Conservation (phyloP, 1,140 invertebrate species). For the Zaprionus camerounensis region DNA sequence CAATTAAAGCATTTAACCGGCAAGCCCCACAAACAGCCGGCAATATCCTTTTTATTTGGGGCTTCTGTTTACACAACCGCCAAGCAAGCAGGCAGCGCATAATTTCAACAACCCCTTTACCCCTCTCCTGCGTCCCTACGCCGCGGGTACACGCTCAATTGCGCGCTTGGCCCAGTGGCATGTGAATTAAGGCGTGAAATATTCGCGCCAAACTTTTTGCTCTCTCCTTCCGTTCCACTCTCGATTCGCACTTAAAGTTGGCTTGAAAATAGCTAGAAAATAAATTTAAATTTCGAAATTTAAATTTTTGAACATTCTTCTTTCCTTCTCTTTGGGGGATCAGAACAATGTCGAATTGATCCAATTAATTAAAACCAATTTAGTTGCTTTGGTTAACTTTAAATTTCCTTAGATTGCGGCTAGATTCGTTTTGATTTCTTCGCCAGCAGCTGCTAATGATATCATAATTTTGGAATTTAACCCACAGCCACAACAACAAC, state of each 20-base stretch:
- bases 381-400: not conserved
- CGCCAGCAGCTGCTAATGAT: conserved; percentile 19
- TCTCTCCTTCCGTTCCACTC: too few species aligned
- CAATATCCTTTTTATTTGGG: conserved; percentile 57
- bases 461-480: conserved; percentile 28
- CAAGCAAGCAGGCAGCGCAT: conserved; percentile 43
- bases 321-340: too few species aligned
- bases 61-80: conserved; percentile 62
- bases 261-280: conserved; percentile 1
- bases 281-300: not conserved
- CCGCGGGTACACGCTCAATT: conserved; percentile 4
- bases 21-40: conserved; percentile 60
- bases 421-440: not conserved
- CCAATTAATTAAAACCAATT: conserved; percentile 25
- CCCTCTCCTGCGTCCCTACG: not conserved
- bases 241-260: conserved; percentile 26
- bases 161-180: conserved; percentile 21
- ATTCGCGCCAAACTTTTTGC: conserved; percentile 45
- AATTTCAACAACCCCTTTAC: conserved; percentile 33
- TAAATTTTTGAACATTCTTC: not conserved
- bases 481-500: not conserved
- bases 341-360: not conserved
- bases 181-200: conserved; percentile 78
- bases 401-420: not conserved
- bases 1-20: conserved; percentile 83